A percentile compares a stretch with the other conserved stretches of the same genome.
These are phyloP conservation scores for Thunnus albacares DNA, from an alignment of 2,797 vertebrate species.

Conservation along the genomic window DNA sequence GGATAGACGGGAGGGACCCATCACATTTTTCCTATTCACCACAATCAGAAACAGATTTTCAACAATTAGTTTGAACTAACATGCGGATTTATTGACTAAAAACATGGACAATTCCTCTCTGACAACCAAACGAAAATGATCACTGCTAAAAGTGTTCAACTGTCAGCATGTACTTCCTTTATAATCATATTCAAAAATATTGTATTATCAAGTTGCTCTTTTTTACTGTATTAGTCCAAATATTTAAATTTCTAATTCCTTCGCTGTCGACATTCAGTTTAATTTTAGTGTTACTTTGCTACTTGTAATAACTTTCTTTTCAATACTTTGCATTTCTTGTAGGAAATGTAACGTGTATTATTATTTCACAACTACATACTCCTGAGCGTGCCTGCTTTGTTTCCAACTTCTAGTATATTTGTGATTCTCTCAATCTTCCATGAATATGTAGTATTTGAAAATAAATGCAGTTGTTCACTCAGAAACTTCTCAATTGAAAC, in stretches of 20 bases:
- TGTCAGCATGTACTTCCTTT: constrained; percentile 17
- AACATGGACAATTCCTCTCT: constrained; percentile 42
- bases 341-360: not conserved
- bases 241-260: not conserved
- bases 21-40: constrained; percentile 75
- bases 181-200: not conserved
- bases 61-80: constrained; percentile 69
- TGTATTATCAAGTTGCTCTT: not conserved
- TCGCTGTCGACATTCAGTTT: not conserved
- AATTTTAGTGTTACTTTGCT: not conserved
- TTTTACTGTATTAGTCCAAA: not conserved
- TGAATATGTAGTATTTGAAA: constrained; percentile 2
- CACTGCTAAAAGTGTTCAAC: constrained; percentile 30
- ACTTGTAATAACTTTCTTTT: not conserved
- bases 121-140: constrained; percentile 47
- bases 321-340: not conserved
- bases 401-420: not conserved
- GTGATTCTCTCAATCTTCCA: not conserved
- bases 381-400: not conserved
- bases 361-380: not conserved
- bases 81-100: constrained; percentile 61
- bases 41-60: constrained; percentile 81
- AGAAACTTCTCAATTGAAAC: constrained; percentile 21
- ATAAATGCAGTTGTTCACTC: constrained; percentile 5
- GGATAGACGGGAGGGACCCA: constrained; percentile 59